Base-by-base conservation (phyloP, 2,113 vertebrate genomes). In the Actenoides hombroni region DNA sequence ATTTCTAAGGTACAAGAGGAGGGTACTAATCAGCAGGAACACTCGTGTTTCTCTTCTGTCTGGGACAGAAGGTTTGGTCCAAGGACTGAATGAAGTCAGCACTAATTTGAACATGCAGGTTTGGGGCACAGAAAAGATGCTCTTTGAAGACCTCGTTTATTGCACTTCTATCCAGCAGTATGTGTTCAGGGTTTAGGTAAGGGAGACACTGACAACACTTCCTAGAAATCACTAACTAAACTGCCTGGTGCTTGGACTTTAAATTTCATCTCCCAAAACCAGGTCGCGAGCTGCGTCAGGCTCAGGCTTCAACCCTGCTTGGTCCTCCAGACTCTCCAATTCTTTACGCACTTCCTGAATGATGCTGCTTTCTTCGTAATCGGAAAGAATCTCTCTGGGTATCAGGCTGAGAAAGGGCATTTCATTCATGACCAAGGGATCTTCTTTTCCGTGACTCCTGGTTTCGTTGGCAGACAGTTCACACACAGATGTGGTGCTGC, bases 341-440 rank as follows among this genome's bases (percentile, higher is more conserved):
- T 98, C 97, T 81, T 88, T 97, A 3, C 73, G 97, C 49, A 98
- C 96, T 83, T 97, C 97, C 86, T 97, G 96, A 20, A 97, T 81
- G 67, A 98, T 65, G 5, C 95, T 94, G 4, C 83, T 97, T 1
- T 97, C 98, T 57, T 96, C 97, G 0, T 97, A 97, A 13, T 96
- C 97, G 0, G 87, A 85, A 5, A 93, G 94, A 28, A 35, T 81
- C 5, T 97, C 96, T 23, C 94, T 61, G 63, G 95, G 92, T 65
- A 97, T 86, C 90, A 97, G 29, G 86, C 95, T 90, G 37, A 96
- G 86, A 26, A 97, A 84, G 10, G 95, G 79, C 78, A 95, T 88
- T 71, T 96, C 91, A 4, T 97, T 95, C 77, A 73, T 13, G 8
- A 33, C 6, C 11, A 91, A 25, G 53, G 90, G 46, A 16, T 90